Base-by-base conservation (phyloP, 1,140 invertebrate species). In the Drosophila melanogaster region DNA sequence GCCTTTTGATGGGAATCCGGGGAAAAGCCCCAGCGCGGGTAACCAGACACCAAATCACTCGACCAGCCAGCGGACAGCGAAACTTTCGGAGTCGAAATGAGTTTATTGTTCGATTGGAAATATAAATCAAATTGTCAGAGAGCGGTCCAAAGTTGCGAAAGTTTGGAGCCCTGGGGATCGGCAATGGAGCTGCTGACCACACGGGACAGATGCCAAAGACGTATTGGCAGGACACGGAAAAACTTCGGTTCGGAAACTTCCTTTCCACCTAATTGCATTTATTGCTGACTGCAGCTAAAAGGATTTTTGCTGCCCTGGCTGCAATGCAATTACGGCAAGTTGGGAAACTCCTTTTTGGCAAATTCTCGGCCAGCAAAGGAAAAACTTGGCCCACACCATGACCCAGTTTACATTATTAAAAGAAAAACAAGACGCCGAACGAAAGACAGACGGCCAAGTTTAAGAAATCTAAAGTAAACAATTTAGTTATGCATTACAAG, bases 71-170 rank as follows among this genome's bases (percentile, higher is more conserved):
- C n/a, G 71, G 33, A 19, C 51, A 70, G 43, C 40, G 15, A 41
- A 71, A 71, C 65, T 71, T 71, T 70, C 10, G 8, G 24, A 70
- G 35, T 35, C 58, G 58, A 74, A 71, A 78, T 79, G 77, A 78
- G 67, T 78, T 78, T 77, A 78, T 65, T 79, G 76, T 78, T 74
- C 51, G 79, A 79, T 76, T 80, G 77, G 76, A 79, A 77, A 77
- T 77, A 77, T 77, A 77, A 77, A 77, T 77, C 74, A 76, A 70
- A 77, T 77, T 77, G 74, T 70, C 55, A 61, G 56, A 26, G 71
- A 33, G 17, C 57, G 55, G 49, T 17, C 57, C 57, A 67, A 85
- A 84, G 61, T 76, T 84, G 60, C 17, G 17, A 70, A 35, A 22
- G 70, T 55, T 74, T 60, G 53, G n/a, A 57, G 46, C 55, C 15